Evolutionary conservation across 1,140 invertebrate species (phyloP).

Genomic region (Nebria ingens): DNA sequence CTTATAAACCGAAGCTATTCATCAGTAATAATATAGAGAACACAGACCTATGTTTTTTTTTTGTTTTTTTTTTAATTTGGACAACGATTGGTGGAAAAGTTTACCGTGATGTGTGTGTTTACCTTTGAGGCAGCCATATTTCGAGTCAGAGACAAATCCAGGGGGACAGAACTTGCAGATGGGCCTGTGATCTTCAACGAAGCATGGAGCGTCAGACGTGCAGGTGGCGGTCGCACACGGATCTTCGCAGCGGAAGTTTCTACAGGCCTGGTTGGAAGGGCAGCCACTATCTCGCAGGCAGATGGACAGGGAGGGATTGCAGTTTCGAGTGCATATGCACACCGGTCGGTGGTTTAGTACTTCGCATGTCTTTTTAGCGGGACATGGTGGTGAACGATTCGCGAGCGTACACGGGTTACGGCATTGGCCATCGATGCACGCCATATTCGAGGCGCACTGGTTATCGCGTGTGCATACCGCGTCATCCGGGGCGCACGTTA

Average conservation of each 20-base stretch:
- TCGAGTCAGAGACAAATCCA: slow-evolving; percentile 77
- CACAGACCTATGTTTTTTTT: slow-evolving; percentile 2
- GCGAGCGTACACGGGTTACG: slow-evolving; percentile 68
- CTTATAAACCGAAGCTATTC: slow-evolving; percentile 3
- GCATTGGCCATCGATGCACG: slow-evolving; percentile 71
- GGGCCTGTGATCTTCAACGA: slow-evolving; percentile 84
- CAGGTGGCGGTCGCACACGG: slow-evolving; percentile 73
- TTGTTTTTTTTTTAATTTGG: not conserved
- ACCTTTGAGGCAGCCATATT: slow-evolving; percentile 92
- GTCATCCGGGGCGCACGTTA: slow-evolving; percentile 68
- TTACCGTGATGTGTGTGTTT: slow-evolving; percentile 42
- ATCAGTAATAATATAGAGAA: not conserved
- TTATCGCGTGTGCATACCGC: slow-evolving; percentile 67
- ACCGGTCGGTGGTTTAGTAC: slow-evolving; percentile 74
- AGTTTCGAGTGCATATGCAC: slow-evolving; percentile 78
- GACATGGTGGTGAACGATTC: slow-evolving; percentile 50
- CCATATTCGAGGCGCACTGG: slow-evolving; percentile 76
- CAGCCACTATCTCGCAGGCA: slow-evolving; percentile 82
- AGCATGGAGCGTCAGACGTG: slow-evolving; percentile 71
- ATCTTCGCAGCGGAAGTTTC: slow-evolving; percentile 81
- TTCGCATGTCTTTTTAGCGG: slow-evolving; percentile 70
- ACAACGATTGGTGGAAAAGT: slow-evolving; percentile 10
- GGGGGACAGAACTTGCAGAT: slow-evolving; percentile 89
- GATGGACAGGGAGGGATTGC: slow-evolving; percentile 73
- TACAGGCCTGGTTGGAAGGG: slow-evolving; percentile 69